Base-by-base conservation (phyloP, 2,888 invertebrate species). In the Deilephila porcellus region DNA sequence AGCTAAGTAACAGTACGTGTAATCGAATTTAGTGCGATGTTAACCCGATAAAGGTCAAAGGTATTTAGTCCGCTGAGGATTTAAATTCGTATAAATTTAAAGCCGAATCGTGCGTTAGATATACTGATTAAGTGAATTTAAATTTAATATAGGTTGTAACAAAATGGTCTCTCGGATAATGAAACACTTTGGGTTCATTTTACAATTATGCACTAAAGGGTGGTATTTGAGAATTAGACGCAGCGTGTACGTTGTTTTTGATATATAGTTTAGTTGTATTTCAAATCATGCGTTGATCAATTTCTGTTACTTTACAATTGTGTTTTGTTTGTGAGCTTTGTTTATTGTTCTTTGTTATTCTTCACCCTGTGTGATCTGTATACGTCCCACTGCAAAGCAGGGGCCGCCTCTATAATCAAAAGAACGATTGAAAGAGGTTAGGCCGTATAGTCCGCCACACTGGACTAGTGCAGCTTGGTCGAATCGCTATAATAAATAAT, bases 11-110 rank as follows among this genome's bases (percentile, higher is more conserved):
- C 83, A 82, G 81, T 79, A 78, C 75, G 78, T 60, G 76, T 79
- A 81, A 80, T 80, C 74, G 70, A 74, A 74, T 60, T 71, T 70
- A 56, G 60, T 71, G 74, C 71, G 75, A 78, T 75, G 74, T 77
- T 71, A 74, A 71, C 75, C 60, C 62, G 74, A 77, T 76, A 91
- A 90, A 91, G 90, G 88, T 90, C 83, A 89, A 84, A 90, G 88
- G 88, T 91, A 88, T 90, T 85, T 83, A 83, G 87, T 85, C 84
- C 85, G 85, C 80, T 82, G 82, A 82, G 80, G 78, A 85, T 85
- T 86, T 80, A 78, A 83, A 83, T 83, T 83, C 78, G 81, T 86
- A 84, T 85, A 87, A 84, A 87, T 85, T 88, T 84, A 79, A 78
- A 75, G 80, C 78, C 74, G 79, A 87, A 82, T 88, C 86, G 87